These are phyloP conservation scores for Hipposideros larvatus DNA, from an alignment of 2,797 vertebrate species.

Conservation along the genomic window DNA sequence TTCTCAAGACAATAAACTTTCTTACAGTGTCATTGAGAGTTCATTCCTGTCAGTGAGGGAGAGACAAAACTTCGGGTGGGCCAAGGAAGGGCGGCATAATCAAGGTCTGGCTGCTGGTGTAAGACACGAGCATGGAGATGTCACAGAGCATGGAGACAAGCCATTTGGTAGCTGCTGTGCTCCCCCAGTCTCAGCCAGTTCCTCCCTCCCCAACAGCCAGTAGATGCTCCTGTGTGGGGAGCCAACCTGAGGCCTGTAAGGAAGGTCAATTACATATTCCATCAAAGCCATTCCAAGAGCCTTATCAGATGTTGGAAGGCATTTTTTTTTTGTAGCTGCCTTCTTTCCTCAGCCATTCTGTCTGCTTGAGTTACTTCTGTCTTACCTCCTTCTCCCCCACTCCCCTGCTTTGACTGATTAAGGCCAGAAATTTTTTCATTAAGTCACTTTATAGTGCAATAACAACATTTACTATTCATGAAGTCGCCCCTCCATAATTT, in stretches of 20 bases:
- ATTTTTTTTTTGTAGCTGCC: conserved; percentile 50
- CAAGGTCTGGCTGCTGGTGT: neutral
- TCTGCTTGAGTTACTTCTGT: neutral
- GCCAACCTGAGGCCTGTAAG: neutral
- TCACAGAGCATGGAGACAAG: neutral
- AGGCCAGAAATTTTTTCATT: conserved; percentile 75
- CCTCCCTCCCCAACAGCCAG: neutral
- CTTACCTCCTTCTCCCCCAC: neutral
- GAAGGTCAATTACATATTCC: neutral
- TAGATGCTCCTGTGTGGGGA: neutral
- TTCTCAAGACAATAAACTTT: neutral
- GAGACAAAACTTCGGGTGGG: neutral
- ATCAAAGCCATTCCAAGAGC: conserved; percentile 32
- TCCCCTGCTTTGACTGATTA: conserved; percentile 57
- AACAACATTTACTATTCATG: conserved; percentile 82
- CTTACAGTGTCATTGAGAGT: neutral
- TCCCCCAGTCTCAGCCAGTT: neutral
- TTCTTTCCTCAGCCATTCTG: neutral
- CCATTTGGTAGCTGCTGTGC: neutral
- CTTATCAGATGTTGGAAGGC: conserved; percentile 12
- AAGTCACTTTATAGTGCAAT: conserved; percentile 77
- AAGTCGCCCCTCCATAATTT: conserved; percentile 70
- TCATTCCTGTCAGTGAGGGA: neutral
- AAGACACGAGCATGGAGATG: neutral
- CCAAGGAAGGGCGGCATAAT: neutral